Evolutionary conservation across 2,888 invertebrate species (phyloP), one percentile per base, ranked within the genome.

Genomic region (Dichetophora obliterata): DNA sequence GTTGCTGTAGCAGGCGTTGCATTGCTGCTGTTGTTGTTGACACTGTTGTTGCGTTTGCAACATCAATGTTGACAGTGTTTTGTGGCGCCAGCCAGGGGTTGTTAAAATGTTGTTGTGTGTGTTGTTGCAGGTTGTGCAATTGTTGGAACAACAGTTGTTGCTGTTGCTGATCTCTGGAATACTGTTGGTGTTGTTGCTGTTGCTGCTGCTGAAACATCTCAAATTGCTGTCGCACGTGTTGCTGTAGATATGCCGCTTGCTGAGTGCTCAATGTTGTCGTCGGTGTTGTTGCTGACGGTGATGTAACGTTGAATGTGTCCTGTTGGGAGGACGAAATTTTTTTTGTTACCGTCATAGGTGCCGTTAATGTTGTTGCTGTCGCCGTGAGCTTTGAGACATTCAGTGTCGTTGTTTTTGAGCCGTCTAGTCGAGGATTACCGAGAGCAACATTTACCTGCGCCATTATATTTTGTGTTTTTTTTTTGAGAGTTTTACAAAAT

Each of bases 91-190:
- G 78, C 82, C 82, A 82, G 14, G 77, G 71, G 54, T 68, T 73
- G 50, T 80, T 76, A 27, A 79, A 70, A 69, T 85, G 83, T 78
- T 82, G 84, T 78, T 80, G 88, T 54, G 80, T 82, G 81, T 82
- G 84, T 72, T 85, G 81, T 71, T 87, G 87, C 71, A 87, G 76
- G 24, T 77, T 84, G 77, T 87, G 84, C 9, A 87, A 76, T 80
- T 87, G 87, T 61, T 88, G 88, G 72, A 86, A 80, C 57, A 88
- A 82, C 78, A 87, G 72, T 37, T 85, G 85, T 74, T 87, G 87
- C n/a, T 84, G 83, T 63, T 82, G 79, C n/a, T 76, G 76, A 0
- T 73, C 75, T 54, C 78, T 77, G 8, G 78, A 71, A 77, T 78
- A 66, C 63, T 77, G 61, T 76, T 81, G 78, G 9, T 79, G 75